Base-by-base conservation (phyloP, 1,140 invertebrate genomes). In the Anoplophora glabripennis region DNA sequence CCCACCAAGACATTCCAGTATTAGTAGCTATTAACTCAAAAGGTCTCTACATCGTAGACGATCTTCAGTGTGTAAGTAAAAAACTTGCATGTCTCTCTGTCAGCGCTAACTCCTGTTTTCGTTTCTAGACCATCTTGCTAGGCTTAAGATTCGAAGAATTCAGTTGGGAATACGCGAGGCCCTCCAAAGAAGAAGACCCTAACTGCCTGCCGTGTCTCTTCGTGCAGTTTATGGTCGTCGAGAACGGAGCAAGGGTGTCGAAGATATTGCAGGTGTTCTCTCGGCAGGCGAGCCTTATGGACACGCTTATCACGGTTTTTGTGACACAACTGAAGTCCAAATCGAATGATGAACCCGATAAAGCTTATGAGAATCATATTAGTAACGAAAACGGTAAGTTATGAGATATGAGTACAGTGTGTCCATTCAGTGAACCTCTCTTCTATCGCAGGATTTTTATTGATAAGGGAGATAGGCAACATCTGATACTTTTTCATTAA, bases 191-290 rank as follows among this genome's bases (percentile, higher is more conserved):
- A 70, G 83, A 87, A 57, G 92, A 92, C 79, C 86, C 87, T 10
- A 89, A 95, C 70, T 93, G 92, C 69, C 78, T 93, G 45, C 92
- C 93, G 11, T 95, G 92, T 75, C 81, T 96, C 47, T 94, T 95
- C 76, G 72, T 93, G 36, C 89, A 92, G 75, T 96, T 95, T 75
- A 86, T 90, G 72, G 87, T 92, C 4, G 83, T 91, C 14, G 89
- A 93, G 73, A 92, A 93, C 74, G 90, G 90, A 37, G 79, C 88
- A 47, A 80, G 89, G 63, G 89, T 93, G 35, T 93, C 89, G 41
- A 94, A 94, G 76, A 88, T 93, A 70, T 76, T 86, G 33, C 84
- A 96, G 82, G 85, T 94, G 42, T 94, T 94, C 77, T 93, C 92
- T 0, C 87, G 86, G 77, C 90, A 94, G 82, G 91, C 92, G 41